These are phyloP conservation scores for Pterocles burchelli DNA, from an alignment of 2,113 vertebrate genomes.

Conservation along the genomic window DNA sequence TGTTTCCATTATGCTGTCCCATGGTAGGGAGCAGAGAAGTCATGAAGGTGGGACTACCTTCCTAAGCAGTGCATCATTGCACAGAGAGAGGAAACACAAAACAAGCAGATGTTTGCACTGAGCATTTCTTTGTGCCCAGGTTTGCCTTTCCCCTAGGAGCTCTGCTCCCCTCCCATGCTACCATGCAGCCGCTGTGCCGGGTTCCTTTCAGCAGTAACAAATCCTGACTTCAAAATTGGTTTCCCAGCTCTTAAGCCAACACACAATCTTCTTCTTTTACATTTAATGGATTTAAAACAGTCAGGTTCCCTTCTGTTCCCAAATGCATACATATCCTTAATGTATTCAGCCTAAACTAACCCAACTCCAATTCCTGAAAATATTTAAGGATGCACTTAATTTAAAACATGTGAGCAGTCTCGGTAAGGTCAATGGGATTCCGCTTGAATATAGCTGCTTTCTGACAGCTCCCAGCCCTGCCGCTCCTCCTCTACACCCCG, in stretches of 20 bases:
- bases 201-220: not conserved
- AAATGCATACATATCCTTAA: not conserved
- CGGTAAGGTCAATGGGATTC: not conserved
- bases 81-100: not conserved
- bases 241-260: not conserved
- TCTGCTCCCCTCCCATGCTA: not conserved
- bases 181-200: not conserved
- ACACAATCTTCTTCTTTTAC: not conserved
- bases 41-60: not conserved
- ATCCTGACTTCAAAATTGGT: not conserved
- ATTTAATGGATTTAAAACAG: slow-evolving; percentile 21
- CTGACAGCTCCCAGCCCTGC: not conserved
- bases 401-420: slow-evolving; percentile 10
- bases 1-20: not conserved
- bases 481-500: not conserved
- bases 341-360: slow-evolving; percentile 10
- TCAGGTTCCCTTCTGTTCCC: not conserved
- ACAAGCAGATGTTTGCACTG: not conserved
- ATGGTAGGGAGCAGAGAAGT: accelerated
- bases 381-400: slow-evolving; percentile 7
- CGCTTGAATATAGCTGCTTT: not conserved
- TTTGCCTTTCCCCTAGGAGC: not conserved
- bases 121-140: not conserved
- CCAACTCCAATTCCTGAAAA: not conserved
- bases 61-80: accelerated